Evolutionary conservation across 2,113 vertebrate genomes (phyloP).

Genomic region (Pseudois nayaur): DNA sequence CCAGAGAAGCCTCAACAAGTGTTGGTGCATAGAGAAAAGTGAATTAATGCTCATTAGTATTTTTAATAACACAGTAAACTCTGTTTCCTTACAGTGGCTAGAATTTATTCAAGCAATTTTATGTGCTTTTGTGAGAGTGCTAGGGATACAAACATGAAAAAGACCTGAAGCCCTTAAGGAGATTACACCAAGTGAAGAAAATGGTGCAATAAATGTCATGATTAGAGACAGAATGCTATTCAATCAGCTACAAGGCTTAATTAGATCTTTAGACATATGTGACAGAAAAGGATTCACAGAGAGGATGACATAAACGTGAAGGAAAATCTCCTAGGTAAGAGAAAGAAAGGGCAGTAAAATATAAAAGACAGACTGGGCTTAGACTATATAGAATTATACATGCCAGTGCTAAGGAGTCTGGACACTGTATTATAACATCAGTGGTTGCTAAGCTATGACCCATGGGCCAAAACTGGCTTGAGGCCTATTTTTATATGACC

Average conservation of each 20-base stretch:
- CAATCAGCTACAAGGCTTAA: background rate
- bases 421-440: background rate
- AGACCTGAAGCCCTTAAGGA: background rate
- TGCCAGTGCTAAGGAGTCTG: background rate
- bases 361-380: background rate
- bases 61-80: background rate
- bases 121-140: background rate
- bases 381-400: background rate
- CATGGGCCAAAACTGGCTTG: background rate
- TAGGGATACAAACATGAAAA: background rate
- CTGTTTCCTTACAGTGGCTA: background rate
- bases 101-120: background rate
- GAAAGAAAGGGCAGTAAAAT: background rate
- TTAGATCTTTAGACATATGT: background rate
- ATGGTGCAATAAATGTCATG: background rate
- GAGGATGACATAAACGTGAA: background rate
- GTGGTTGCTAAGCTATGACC: background rate
- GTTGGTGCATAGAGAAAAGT: background rate
- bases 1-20: background rate
- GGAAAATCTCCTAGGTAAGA: background rate
- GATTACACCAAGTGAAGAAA: background rate
- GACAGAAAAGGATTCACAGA: slow-evolving; percentile 4
- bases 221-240: background rate
- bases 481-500: background rate
- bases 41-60: background rate